Conservation (phyloP, 2,888 invertebrate species). For the Helleia helle region DNA sequence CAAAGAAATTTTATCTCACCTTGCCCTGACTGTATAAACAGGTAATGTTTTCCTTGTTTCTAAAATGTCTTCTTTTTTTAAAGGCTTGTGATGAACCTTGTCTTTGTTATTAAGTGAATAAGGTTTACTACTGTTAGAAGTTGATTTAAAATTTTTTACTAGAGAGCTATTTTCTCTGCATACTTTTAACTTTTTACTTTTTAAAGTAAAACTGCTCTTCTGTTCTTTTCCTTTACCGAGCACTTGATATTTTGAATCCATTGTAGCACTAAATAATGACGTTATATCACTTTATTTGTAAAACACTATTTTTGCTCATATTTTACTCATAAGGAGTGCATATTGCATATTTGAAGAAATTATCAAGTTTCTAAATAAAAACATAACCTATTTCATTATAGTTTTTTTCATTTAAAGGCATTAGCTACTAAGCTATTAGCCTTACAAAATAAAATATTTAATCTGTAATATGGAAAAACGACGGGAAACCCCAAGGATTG, state of each 20-base stretch:
- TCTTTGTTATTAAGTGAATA: neutral
- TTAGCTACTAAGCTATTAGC: too few species aligned
- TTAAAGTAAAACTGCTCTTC: constrained; percentile 30
- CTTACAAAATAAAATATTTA: too few species aligned
- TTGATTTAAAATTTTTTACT: constrained; percentile 10
- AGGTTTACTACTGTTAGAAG: constrained; percentile 1
- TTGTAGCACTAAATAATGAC: constrained; percentile 25
- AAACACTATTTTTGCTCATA: neutral
- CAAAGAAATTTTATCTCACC: constrained; percentile 38
- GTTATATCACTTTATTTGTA: neutral
- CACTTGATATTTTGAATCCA: constrained; percentile 62
- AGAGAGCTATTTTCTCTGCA: constrained; percentile 22
- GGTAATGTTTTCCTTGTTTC: constrained; percentile 65
- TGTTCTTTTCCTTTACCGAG: constrained; percentile 33
- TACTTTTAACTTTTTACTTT: constrained; percentile 41
- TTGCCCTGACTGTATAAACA: constrained; percentile 65
- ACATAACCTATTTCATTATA: neutral
- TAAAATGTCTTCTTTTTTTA: constrained; percentile 33
- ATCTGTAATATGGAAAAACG: too few species aligned
- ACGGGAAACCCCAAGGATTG: too few species aligned
- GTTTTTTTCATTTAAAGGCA: too few species aligned
- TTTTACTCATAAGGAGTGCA: too few species aligned
- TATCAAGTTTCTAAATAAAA: neutral
- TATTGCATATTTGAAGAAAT: too few species aligned
- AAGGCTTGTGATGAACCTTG: neutral